Percentiles rank a stretch among this genome's conserved stretches.
Evolutionary conservation across 92 coral and sea anemone genomes (phyloP).

Genomic region (Siderastrea radians): DNA sequence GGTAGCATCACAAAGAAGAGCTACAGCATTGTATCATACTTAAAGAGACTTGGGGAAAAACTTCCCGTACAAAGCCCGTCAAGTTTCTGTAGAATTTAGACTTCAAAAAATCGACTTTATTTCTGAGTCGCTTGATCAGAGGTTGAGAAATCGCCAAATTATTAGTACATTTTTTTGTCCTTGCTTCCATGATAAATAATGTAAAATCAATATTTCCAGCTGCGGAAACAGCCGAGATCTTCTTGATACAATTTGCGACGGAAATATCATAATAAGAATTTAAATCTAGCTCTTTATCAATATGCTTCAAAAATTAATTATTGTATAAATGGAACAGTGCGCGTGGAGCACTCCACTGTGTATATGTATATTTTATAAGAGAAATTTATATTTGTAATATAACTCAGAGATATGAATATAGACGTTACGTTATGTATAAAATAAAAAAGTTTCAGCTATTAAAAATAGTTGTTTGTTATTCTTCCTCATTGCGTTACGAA

Average conservation of each 20-base stretch:
- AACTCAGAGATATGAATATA: background rate
- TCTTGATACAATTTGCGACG: constrained; percentile 6
- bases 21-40: constrained; percentile 51
- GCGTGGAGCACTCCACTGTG: constrained; percentile 20
- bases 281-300: constrained; percentile 38
- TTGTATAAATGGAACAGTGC: constrained; percentile 10
- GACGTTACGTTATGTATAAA: background rate
- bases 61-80: constrained; percentile 64
- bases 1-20: constrained; percentile 41
- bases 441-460: constrained; percentile 6
- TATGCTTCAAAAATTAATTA: constrained; percentile 30
- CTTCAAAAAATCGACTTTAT: background rate
- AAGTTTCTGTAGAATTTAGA: constrained; percentile 58
- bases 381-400: constrained; percentile 52
- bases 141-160: background rate
- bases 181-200: constrained; percentile 6
- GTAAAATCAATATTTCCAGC: constrained; percentile 8
- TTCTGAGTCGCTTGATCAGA: background rate
- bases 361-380: constrained; percentile 45
- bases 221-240: constrained; percentile 9
- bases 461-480: background rate
- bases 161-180: background rate
- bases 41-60: constrained; percentile 64
- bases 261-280: constrained; percentile 30
- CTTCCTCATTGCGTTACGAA: background rate